phyloP scores from a whole-genome alignment of 2,888 invertebrate genomes.

The Beris chalybata region DNA sequence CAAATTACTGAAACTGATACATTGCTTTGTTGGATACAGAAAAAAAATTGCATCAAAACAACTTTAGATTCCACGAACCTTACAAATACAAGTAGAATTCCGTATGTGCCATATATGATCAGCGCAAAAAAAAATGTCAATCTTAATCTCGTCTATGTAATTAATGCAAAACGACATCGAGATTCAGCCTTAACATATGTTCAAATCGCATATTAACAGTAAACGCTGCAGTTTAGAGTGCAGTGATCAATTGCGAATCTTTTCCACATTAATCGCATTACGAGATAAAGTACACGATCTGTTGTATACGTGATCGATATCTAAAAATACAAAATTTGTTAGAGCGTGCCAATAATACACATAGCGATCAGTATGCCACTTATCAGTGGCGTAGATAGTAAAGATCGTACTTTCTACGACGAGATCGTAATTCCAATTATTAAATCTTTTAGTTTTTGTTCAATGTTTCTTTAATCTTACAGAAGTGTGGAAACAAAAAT shows the following conservation, averaged over 20 bases:
- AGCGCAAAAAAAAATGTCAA: slow-evolving; percentile 22
- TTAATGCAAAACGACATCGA: slow-evolving; percentile 29
- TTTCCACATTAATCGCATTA: slow-evolving; percentile 21
- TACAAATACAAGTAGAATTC: too few relatives aligned
- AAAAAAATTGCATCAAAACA: too few relatives aligned
- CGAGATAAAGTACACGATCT: slow-evolving; percentile 11
- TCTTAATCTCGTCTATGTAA: slow-evolving; percentile 15
- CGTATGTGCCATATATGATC: too few relatives aligned
- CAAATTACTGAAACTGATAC: too few relatives aligned
- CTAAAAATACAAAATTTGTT: slow-evolving; percentile 26
- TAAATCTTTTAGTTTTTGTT: too few relatives aligned
- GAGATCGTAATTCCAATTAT: too few relatives aligned
- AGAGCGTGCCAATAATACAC: slow-evolving; percentile 26
- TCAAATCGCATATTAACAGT: slow-evolving; percentile 3
- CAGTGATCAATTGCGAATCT: slow-evolving; percentile 27
- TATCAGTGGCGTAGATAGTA: slow-evolving; percentile 14
- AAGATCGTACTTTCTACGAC: too few relatives aligned
- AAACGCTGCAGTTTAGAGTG: slow-evolving; percentile 20
- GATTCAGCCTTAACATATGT: slow-evolving; percentile 26
- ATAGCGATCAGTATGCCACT: not conserved
- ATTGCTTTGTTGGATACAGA: too few relatives aligned
- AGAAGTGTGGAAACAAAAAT: too few relatives aligned
- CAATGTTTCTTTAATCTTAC: too few relatives aligned
- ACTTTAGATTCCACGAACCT: too few relatives aligned
- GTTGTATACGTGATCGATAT: slow-evolving; percentile 14